Percentiles rank a stretch among this genome's conserved stretches.
These are phyloP conservation scores for Dicaeum eximium DNA, from an alignment of 2,113 vertebrate genomes.

Conservation along the genomic window DNA sequence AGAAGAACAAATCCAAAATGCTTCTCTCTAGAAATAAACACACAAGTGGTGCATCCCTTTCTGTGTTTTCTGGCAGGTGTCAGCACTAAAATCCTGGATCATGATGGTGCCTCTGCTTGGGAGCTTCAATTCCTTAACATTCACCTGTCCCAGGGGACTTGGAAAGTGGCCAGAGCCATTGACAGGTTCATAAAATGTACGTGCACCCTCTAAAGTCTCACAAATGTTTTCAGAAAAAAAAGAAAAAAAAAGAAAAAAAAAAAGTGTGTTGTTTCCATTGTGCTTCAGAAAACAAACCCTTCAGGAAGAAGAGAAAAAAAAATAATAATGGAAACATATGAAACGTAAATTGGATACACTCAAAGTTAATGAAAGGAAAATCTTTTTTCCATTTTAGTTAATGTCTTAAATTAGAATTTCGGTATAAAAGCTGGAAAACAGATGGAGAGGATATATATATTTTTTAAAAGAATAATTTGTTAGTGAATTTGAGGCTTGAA, in stretches of 20 bases:
- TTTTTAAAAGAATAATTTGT: slow-evolving; percentile 33
- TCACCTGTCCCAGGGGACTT: background rate
- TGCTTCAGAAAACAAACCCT: slow-evolving; percentile 47
- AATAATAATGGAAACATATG: slow-evolving; percentile 58
- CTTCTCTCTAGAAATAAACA: background rate
- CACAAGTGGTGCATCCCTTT: background rate
- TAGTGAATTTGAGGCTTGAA: slow-evolving; percentile 47
- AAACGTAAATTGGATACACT: slow-evolving; percentile 51
- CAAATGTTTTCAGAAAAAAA: slow-evolving; percentile 27
- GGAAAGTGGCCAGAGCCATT: slow-evolving; percentile 1
- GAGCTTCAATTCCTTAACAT: background rate
- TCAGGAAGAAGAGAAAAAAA: slow-evolving; percentile 26
- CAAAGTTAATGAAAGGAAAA: slow-evolving; percentile 68
- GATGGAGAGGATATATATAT: slow-evolving; percentile 33
- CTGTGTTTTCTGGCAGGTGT: slow-evolving; percentile 10
- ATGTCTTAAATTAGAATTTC: slow-evolving; percentile 64
- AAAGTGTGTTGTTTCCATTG: slow-evolving; percentile 39
- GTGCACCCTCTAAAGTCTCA: background rate
- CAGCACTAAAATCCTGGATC: background rate
- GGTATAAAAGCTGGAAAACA: slow-evolving; percentile 63
- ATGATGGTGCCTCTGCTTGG: background rate
- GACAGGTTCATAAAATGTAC: slow-evolving; percentile 12
- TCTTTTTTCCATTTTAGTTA: slow-evolving; percentile 58
- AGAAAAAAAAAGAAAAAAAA: background rate
- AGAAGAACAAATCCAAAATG: background rate